phyloP scores from a whole-genome alignment of 2,888 invertebrate species.

The Aspidiotus rigidus region DNA sequence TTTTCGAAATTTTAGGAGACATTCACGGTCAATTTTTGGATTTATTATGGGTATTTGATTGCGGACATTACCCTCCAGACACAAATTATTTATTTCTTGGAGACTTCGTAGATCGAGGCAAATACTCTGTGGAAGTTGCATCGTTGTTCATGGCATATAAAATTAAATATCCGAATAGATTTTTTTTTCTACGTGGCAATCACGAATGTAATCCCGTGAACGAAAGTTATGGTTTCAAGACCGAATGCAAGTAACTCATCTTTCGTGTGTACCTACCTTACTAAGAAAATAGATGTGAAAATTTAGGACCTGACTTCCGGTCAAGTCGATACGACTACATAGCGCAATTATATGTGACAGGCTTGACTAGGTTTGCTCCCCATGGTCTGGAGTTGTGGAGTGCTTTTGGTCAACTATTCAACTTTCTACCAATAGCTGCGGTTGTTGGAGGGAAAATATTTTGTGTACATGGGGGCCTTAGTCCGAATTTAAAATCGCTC shows the following conservation, averaged over 20 bases:
- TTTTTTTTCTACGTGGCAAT: constrained; percentile 28
- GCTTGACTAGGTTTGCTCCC: constrained; percentile 15
- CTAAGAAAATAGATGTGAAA: no score
- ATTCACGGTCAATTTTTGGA: constrained; percentile 33
- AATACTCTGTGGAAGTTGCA: constrained; percentile 24
- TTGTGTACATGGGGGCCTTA: constrained; percentile 29
- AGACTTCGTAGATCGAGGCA: constrained; percentile 28
- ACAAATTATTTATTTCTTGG: constrained; percentile 28
- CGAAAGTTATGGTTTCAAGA: constrained; percentile 27
- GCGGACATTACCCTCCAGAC: constrained; percentile 22
- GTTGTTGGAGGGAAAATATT: constrained; percentile 29
- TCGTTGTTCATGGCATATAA: constrained; percentile 24
- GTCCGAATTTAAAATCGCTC: constrained; percentile 22
- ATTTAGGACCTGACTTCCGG: no score
- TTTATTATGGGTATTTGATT: constrained; percentile 28
- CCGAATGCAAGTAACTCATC: constrained; percentile 29
- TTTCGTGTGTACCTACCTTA: not conserved
- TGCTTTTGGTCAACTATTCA: constrained; percentile 20
- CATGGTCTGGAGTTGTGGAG: constrained; percentile 13
- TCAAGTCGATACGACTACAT: no score
- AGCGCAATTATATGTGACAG: not conserved
- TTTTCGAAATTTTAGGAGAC: constrained; percentile 13
- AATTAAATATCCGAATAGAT: constrained; percentile 28
- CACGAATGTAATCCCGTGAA: constrained; percentile 31
- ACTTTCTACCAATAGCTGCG: constrained; percentile 21